Conservation (phyloP, 2,888 invertebrate species). For the Sussaba pulchella region DNA sequence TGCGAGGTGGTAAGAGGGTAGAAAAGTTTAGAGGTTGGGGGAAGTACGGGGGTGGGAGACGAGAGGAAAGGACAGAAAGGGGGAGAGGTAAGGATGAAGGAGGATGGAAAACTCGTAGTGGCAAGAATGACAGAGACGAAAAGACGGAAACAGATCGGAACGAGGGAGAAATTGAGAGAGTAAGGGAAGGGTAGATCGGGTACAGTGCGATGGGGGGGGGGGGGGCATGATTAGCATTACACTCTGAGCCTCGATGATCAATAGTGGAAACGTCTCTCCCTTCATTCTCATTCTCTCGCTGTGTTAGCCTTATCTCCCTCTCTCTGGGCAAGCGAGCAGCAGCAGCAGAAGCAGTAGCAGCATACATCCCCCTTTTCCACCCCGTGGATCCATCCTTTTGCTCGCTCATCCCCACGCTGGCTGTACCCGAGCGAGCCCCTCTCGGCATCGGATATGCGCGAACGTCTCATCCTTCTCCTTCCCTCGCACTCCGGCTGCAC, state of each 20-base stretch:
- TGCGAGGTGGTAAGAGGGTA: constrained; percentile 65
- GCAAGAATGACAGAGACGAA: constrained; percentile 45
- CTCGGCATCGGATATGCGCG: constrained; percentile 82
- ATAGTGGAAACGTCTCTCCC: constrained; percentile 84
- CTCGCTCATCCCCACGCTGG: constrained; percentile 60
- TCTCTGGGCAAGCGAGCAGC: constrained; percentile 69
- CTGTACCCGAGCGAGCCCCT: constrained; percentile 60
- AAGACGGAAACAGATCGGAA: constrained; percentile 67
- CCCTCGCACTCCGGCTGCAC: constrained; percentile 68
- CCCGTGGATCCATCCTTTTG: constrained; percentile 65
- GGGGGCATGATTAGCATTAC: constrained; percentile 84
- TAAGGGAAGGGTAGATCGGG: constrained; percentile 58
- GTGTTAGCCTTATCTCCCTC: constrained; percentile 83
- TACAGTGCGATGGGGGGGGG: no score
- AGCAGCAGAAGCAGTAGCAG: constrained; percentile 55
- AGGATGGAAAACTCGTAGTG: neutral
- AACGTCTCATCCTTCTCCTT: constrained; percentile 78
- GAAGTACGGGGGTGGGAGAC: constrained; percentile 64
- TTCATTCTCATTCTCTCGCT: constrained; percentile 83
- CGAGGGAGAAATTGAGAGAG: constrained; percentile 58
- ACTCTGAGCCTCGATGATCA: constrained; percentile 84
- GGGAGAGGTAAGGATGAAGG: constrained; percentile 19
- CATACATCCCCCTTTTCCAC: constrained; percentile 74
- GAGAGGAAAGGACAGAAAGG: constrained; percentile 60
- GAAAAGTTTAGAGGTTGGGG: constrained; percentile 66